These are phyloP conservation scores for Hemaris fuciformis DNA, from an alignment of 2,888 invertebrate genomes.

Conservation along the genomic window DNA sequence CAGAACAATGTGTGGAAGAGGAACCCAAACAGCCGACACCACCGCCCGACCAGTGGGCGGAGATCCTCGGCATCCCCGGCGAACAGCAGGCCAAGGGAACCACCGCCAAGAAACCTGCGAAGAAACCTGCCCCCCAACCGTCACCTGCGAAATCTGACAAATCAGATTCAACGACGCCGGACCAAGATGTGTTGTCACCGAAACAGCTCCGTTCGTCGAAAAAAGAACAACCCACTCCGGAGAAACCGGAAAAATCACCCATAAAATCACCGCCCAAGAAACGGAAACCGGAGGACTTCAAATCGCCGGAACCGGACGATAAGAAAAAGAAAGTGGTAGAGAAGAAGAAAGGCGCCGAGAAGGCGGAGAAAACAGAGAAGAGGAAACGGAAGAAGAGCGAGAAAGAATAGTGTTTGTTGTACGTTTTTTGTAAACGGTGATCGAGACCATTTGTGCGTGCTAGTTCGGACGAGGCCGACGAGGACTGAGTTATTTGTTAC, in stretches of 20 bases:
- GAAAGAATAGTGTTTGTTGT: conserved; percentile 74
- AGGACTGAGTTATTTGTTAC: conserved; percentile 32
- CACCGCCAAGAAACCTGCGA: conserved; percentile 18
- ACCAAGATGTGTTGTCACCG: conserved; percentile 51
- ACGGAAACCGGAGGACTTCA: conserved; percentile 50
- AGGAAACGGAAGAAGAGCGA: conserved; percentile 61
- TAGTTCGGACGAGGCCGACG: conserved; percentile 25
- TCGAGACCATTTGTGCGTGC: conserved; percentile 25
- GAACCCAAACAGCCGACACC: conserved; percentile 71
- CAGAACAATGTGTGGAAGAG: conserved; percentile 43
- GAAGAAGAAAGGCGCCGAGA: conserved; percentile 47
- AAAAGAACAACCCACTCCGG: conserved; percentile 44
- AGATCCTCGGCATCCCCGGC: conserved; percentile 71
- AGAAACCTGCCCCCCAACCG: conserved; percentile 22
- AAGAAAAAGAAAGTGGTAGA: conserved; percentile 42
- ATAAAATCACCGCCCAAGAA: conserved; percentile 65
- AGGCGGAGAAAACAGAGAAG: conserved; percentile 41
- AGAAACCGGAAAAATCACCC: conserved; percentile 36
- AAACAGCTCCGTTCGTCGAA: conserved; percentile 65
- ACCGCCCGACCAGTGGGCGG: conserved; percentile 75
- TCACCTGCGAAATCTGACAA: conserved; percentile 25
- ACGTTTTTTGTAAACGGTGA: conserved; percentile 60
- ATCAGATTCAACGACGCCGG: conserved; percentile 37
- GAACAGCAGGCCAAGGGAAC: conserved; percentile 43
- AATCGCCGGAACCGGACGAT: conserved; percentile 48